phyloP scores from a whole-genome alignment of 2,888 invertebrate species.

The Tridacna gigas region DNA sequence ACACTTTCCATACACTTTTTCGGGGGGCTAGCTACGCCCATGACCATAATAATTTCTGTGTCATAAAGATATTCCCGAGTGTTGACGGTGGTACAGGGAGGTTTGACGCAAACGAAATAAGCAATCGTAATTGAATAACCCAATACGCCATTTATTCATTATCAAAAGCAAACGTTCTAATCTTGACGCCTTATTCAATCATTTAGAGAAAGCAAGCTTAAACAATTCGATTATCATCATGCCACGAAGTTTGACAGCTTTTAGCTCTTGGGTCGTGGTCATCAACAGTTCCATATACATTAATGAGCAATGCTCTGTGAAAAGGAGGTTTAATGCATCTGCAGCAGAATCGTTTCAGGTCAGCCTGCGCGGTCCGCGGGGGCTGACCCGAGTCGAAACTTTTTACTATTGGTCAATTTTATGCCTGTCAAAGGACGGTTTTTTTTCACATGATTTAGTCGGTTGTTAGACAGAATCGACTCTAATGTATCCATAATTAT shows the following conservation, averaged over 20 bases:
- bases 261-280: too few relatives aligned
- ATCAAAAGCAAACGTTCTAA: background rate
- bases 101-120: background rate
- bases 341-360: background rate
- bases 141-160: constrained; percentile 24
- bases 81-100: background rate
- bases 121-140: background rate
- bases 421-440: too few relatives aligned
- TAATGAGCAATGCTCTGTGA: background rate
- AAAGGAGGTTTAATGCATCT: background rate
- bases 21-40: too few relatives aligned
- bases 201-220: constrained; percentile 3
- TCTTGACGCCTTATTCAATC: constrained; percentile 7
- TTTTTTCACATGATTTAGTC: too few relatives aligned
- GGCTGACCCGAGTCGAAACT: background rate
- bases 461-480: too few relatives aligned
- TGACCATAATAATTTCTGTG: too few relatives aligned
- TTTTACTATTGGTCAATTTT: too few relatives aligned
- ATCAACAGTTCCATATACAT: too few relatives aligned
- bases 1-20: too few relatives aligned
- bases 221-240: constrained; percentile 19
- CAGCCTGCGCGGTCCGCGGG: background rate
- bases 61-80: too few relatives aligned
- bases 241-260: background rate
- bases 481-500: too few relatives aligned